Evolutionary conservation across 2,888 invertebrate species (phyloP).

Genomic region (Xanthia icteritia): DNA sequence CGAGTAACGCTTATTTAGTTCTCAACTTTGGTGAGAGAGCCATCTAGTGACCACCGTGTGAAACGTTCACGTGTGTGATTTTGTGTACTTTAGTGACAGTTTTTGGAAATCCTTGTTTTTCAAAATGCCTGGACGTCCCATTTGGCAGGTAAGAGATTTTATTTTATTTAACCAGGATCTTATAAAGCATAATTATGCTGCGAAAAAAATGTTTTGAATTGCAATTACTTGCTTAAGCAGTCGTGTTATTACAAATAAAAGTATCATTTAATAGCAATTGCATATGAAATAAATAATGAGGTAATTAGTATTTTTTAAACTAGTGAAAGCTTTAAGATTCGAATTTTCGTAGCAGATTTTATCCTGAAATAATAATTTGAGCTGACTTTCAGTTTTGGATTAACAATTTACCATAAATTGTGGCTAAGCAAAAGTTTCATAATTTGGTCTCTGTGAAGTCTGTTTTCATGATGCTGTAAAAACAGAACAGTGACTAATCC

Average conservation of each 20-base stretch:
- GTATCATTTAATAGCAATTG: background rate
- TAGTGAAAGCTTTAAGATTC: background rate
- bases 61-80: conserved; percentile 79
- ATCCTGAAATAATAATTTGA: background rate
- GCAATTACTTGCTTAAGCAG: too few relatives aligned
- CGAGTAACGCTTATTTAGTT: conserved; percentile 88
- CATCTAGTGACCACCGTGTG: conserved; percentile 85
- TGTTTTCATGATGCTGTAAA: conserved; percentile 9
- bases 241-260: background rate
- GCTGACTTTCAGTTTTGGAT: background rate
- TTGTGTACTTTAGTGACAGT: conserved; percentile 77
- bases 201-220: background rate
- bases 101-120: conserved; percentile 71
- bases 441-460: background rate
- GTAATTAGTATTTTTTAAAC: background rate
- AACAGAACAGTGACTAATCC: conserved; percentile 65
- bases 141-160: conserved; percentile 92
- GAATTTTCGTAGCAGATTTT: background rate
- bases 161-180: background rate
- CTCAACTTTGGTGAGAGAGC: conserved; percentile 88
- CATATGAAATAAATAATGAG: background rate
- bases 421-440: background rate
- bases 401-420: background rate
- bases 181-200: background rate
- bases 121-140: conserved; percentile 94